These are phyloP conservation scores for Homarus americanus DNA, from an alignment of 1,140 invertebrate genomes.

Conservation along the genomic window DNA sequence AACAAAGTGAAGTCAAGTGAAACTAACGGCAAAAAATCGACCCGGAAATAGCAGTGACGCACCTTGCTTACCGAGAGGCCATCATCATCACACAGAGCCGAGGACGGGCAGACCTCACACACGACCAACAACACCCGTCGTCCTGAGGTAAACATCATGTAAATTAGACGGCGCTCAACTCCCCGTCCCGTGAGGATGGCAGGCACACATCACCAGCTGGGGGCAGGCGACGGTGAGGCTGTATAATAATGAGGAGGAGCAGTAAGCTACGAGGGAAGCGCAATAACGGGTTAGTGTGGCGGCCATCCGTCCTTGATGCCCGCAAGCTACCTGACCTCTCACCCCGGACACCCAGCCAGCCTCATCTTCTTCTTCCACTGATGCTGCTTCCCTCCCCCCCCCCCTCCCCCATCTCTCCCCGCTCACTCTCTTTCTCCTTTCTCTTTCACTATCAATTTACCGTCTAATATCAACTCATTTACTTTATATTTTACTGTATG, in stretches of 20 bases:
- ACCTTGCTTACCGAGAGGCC: not conserved
- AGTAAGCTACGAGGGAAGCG: constrained; percentile 39
- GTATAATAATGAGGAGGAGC: not conserved
- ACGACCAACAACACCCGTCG: not conserved
- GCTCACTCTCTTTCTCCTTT: constrained; percentile 12
- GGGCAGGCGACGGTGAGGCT: too few species aligned
- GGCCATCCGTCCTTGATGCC: constrained; percentile 62
- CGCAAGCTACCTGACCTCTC: constrained; percentile 58
- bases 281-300: constrained; percentile 51
- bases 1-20: not conserved
- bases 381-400: not conserved
- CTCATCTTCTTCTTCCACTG: constrained; percentile 30
- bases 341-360: constrained; percentile 12
- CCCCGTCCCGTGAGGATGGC: not conserved
- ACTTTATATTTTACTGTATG: not conserved
- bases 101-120: not conserved
- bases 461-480: not conserved
- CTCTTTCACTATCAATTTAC: not conserved
- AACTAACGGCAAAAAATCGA: not conserved
- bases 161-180: not conserved
- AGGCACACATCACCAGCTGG: not conserved
- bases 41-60: constrained; percentile 16
- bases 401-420: not conserved
- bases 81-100: not conserved
- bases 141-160: not conserved